A percentile compares a stretch with the other conserved stretches of the same genome.
These are phyloP conservation scores for Phalacrocorax carbo DNA, from an alignment of 2,113 vertebrate species.

Conservation along the genomic window DNA sequence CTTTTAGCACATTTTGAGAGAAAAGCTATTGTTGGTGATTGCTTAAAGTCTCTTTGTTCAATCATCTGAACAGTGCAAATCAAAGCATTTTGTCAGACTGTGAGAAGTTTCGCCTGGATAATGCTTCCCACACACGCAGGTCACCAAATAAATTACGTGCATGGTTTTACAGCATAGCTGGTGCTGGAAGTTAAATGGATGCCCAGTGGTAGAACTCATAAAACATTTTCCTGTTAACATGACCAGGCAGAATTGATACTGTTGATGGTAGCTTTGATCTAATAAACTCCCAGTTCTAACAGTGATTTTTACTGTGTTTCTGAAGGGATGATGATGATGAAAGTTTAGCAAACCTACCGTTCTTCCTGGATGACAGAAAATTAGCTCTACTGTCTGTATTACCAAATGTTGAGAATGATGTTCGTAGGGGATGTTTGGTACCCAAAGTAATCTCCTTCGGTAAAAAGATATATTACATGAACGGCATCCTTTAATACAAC, in stretches of 20 bases:
- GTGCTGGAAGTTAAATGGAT: slow-evolving; percentile 73
- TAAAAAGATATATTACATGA: neutral
- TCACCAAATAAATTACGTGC: slow-evolving; percentile 70
- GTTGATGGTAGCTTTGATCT: slow-evolving; percentile 69
- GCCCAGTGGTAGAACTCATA: slow-evolving; percentile 67
- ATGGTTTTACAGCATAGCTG: slow-evolving; percentile 47
- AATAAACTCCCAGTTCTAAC: slow-evolving; percentile 71
- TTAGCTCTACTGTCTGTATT: slow-evolving; percentile 47
- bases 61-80: slow-evolving; percentile 73
- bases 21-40: slow-evolving; percentile 66
- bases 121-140: slow-evolving; percentile 55
- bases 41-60: slow-evolving; percentile 71
- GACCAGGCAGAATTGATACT: slow-evolving; percentile 59
- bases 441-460: slow-evolving; percentile 13
- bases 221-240: slow-evolving; percentile 73
- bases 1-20: slow-evolving; percentile 61
- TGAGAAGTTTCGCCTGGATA: slow-evolving; percentile 71
- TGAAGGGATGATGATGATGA: slow-evolving; percentile 60
- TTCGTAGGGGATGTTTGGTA: slow-evolving; percentile 8
- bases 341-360: slow-evolving; percentile 62
- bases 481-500: neutral
- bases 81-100: slow-evolving; percentile 74
- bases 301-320: slow-evolving; percentile 69
- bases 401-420: neutral
- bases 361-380: slow-evolving; percentile 69